These are phyloP conservation scores for Microplitis deprimator DNA, from an alignment of 2,888 invertebrate species.

Conservation along the genomic window DNA sequence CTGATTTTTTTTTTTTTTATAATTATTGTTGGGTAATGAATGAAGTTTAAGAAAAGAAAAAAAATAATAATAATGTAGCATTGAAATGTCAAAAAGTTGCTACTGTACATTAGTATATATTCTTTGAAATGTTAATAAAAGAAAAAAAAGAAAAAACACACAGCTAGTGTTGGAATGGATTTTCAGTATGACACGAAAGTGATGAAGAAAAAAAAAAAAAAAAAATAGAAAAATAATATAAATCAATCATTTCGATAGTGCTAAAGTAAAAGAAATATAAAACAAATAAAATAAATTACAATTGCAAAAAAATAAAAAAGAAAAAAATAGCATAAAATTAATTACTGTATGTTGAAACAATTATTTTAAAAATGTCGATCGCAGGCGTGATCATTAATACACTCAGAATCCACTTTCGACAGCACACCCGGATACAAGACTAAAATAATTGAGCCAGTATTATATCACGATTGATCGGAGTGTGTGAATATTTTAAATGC, in stretches of 20 bases:
- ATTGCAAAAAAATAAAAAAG: neutral
- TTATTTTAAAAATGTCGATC: slow-evolving; percentile 35
- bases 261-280: neutral
- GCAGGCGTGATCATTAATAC: slow-evolving; percentile 30
- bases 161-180: neutral
- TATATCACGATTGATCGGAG: slow-evolving; percentile 12
- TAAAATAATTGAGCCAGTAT: slow-evolving; percentile 19
- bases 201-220: neutral
- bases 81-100: neutral
- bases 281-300: slow-evolving; percentile 1
- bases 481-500: slow-evolving; percentile 36
- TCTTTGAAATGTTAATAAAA: neutral
- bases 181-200: neutral
- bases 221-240: neutral
- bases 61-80: too few species aligned
- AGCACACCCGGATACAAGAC: slow-evolving; percentile 15
- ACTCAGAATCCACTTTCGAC: slow-evolving; percentile 8
- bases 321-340: neutral
- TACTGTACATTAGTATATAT: neutral
- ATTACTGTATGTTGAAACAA: slow-evolving; percentile 20
- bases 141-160: neutral
- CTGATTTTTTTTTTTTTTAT: neutral
- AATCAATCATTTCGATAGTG: neutral
- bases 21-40: neutral
- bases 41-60: neutral